Percentiles rank a stretch among this genome's conserved stretches.
Evolutionary conservation across 1,140 invertebrate genomes (phyloP).

Genomic region (Aphaenogaster floridana): DNA sequence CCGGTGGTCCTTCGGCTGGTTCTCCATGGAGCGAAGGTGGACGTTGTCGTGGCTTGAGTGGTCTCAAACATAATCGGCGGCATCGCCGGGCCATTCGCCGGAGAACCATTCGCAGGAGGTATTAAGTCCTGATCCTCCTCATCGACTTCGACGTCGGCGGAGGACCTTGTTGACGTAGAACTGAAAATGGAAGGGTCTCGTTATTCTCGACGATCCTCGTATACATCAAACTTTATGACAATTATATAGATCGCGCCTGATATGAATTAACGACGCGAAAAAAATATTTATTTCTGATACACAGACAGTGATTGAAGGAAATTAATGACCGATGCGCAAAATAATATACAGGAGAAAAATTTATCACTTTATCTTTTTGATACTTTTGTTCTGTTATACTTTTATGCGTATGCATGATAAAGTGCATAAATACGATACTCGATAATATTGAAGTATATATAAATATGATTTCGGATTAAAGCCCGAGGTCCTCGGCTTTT

Average conservation of each 20-base stretch:
- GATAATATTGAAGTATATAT: neutral
- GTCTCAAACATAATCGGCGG: constrained; percentile 81
- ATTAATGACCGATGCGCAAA: neutral
- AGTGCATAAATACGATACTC: neutral
- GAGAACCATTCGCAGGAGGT: constrained; percentile 72
- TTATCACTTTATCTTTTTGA: neutral
- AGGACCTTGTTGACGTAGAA: constrained; percentile 77
- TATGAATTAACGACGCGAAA: constrained; percentile 34
- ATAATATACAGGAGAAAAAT: neutral
- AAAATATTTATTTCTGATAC: constrained; percentile 27
- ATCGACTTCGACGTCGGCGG: constrained; percentile 76
- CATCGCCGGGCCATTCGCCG: constrained; percentile 73
- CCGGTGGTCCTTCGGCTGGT: constrained; percentile 84
- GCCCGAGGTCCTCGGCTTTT: neutral
- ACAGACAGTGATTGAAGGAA: neutral
- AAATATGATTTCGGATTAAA: neutral
- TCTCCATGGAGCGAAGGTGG: constrained; percentile 82
- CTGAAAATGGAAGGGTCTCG: constrained; percentile 68
- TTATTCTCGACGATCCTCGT: constrained; percentile 45
- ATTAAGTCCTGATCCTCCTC: constrained; percentile 78
- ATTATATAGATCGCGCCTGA: neutral
- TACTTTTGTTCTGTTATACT: neutral
- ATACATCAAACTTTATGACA: constrained; percentile 2
- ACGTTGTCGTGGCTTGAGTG: constrained; percentile 80
- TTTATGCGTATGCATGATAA: neutral